These are phyloP conservation scores for Propithecus perrieri DNA, from an alignment of 2,797 vertebrate species.

Conservation along the genomic window DNA sequence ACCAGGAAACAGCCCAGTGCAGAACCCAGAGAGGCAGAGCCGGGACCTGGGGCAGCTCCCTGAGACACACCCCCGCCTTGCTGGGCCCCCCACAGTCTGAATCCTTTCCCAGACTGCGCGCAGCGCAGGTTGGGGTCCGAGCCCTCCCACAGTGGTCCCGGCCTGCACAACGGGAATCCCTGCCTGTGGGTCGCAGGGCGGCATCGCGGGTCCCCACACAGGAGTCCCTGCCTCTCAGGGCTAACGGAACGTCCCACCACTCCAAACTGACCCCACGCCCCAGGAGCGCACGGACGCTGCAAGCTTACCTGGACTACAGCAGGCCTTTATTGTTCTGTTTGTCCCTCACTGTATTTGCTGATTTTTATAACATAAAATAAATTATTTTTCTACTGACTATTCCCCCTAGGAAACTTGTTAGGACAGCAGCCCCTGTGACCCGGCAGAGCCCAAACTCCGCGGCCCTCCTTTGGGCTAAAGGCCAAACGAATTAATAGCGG, in stretches of 20 bases:
- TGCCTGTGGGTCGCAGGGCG: neutral
- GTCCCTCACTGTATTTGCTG: neutral
- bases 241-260: neutral
- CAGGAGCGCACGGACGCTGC: neutral
- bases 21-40: neutral
- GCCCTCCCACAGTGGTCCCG: rapidly evolving
- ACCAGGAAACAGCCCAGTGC: rapidly evolving
- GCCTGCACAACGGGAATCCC: neutral
- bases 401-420: neutral
- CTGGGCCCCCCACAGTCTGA: neutral
- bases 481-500: neutral
- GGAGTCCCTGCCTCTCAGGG: neutral
- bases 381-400: neutral
- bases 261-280: neutral
- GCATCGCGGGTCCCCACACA: neutral
- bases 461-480: neutral
- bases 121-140: rapidly evolving
- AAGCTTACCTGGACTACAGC: neutral
- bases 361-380: neutral
- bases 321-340: neutral
- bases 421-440: neutral
- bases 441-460: neutral
- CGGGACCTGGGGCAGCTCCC: neutral
- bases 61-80: neutral
- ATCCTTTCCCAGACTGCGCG: neutral